phyloP scores from a whole-genome alignment of 2,888 invertebrate genomes.

The Idaea aversata region DNA sequence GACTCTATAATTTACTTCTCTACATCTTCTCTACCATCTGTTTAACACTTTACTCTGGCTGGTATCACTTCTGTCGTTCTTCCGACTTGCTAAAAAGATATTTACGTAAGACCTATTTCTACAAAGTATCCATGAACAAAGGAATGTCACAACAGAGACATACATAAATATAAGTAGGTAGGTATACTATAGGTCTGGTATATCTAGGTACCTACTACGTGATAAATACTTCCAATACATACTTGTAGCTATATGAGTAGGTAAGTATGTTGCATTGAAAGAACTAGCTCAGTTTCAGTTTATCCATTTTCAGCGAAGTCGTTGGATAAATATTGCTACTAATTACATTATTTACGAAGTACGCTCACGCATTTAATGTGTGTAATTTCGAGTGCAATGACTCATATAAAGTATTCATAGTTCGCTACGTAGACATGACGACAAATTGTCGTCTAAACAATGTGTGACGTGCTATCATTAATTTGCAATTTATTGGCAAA shows the following conservation, averaged over 20 bases:
- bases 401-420: conserved; percentile 27
- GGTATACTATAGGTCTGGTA: too few relatives aligned
- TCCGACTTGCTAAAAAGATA: too few relatives aligned
- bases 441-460: conserved; percentile 37
- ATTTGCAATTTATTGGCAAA: conserved; percentile 28
- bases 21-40: too few relatives aligned
- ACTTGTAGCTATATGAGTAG: not conserved
- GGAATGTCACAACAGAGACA: too few relatives aligned
- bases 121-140: too few relatives aligned
- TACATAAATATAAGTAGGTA: too few relatives aligned
- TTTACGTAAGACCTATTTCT: too few relatives aligned
- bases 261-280: not conserved
- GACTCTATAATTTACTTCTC: too few relatives aligned
- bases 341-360: not conserved
- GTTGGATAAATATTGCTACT: not conserved
- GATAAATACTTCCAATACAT: too few relatives aligned
- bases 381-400: conserved; percentile 44
- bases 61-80: too few relatives aligned
- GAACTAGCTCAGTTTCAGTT: not conserved
- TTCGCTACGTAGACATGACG: conserved; percentile 35
- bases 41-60: too few relatives aligned
- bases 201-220: too few relatives aligned
- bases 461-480: conserved; percentile 38
- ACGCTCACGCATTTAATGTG: conserved; percentile 15
- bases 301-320: not conserved